Conservation (phyloP, 2,888 invertebrate species). For the Dynastes maya region DNA sequence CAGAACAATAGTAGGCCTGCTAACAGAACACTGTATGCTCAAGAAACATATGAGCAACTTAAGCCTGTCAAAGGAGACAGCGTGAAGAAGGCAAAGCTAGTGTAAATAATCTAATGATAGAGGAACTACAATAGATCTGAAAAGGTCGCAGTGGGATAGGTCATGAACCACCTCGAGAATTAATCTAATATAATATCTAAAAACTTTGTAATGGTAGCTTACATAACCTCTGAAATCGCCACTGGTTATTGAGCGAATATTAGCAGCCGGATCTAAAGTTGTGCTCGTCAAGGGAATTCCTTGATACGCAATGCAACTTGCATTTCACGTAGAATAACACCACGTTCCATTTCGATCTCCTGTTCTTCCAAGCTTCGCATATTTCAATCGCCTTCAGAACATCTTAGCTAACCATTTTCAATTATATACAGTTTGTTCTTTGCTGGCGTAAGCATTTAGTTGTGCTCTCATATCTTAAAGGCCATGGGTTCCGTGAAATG, state of each 20-base stretch:
- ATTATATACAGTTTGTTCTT: constrained; percentile 97
- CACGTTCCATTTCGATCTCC: constrained; percentile 97
- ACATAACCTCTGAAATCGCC: constrained; percentile 91
- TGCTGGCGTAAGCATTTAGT: constrained; percentile 98
- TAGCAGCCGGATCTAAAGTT: constrained; percentile 71
- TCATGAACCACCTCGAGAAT: too few relatives aligned
- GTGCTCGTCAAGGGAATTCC: constrained; percentile 98
- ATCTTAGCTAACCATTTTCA: constrained; percentile 98
- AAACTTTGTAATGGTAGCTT: constrained; percentile 86
- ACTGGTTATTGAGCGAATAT: constrained; percentile 78
- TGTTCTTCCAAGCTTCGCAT: constrained; percentile 86
- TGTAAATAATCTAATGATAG: too few relatives aligned
- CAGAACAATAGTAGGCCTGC: too few relatives aligned
- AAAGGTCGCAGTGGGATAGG: too few relatives aligned
- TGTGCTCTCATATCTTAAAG: constrained; percentile 99
- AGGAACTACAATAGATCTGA: too few relatives aligned
- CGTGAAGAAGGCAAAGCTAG: too few relatives aligned
- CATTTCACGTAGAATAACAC: constrained; percentile 98
- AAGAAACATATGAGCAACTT: too few relatives aligned
- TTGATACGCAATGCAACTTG: constrained; percentile 95
- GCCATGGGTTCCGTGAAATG: constrained; percentile 99
- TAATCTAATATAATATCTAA: too few relatives aligned
- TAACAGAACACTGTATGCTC: too few relatives aligned
- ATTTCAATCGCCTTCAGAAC: constrained; percentile 96
- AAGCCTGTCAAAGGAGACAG: too few relatives aligned